Evolutionary conservation across 2,888 invertebrate species (phyloP), one percentile per base, ranked within the genome.

Genomic region (Ophion ellenae): DNA sequence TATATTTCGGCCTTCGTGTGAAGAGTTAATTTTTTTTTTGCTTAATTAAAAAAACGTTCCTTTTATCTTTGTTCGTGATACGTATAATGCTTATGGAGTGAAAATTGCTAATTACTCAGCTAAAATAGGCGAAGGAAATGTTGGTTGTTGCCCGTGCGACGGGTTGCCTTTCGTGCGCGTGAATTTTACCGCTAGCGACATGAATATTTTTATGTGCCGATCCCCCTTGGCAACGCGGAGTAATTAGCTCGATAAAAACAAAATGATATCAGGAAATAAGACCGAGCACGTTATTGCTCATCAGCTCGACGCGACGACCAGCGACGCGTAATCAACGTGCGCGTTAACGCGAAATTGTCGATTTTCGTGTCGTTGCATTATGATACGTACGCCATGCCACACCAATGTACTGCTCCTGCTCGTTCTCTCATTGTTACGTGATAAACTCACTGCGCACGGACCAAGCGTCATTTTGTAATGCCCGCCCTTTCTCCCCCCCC

Each of bases 311-410:
- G 47, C 71, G 57, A 59, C 28, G n/a, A 57, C 53, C 53, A 71
- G 57, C 57, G 24, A 59, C 57, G 57, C 36, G 70, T 53, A 28
- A 70, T 11, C 47, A 70, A 53, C 47, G 28, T 28, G 70, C 24
- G 14, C 40, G 47, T 28, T 28, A 70, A 70, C 70, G 53, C 14
- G 70, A 70, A 70, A 70, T 53, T 70, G 70, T 70, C 17, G 70
- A 70, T 70, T 69, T 32, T 81, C 67, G 81, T 61, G n/a, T 6
- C 17, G 61, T 70, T 53, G 47, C 36, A 76, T 82, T 69, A 74
- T 24, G 17, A 53, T 70, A 70, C 70, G 20, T 70, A 28, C 36
- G 70, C 53, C 28, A 47, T 47, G 40, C 28, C 47, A 67, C 45
- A 53, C 70, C 28, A 28, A 69, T 53, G 24, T 17, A 17, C 28